These are phyloP conservation scores for Dysmachus trigonus DNA, from an alignment of 2,888 invertebrate species.

Conservation along the genomic window DNA sequence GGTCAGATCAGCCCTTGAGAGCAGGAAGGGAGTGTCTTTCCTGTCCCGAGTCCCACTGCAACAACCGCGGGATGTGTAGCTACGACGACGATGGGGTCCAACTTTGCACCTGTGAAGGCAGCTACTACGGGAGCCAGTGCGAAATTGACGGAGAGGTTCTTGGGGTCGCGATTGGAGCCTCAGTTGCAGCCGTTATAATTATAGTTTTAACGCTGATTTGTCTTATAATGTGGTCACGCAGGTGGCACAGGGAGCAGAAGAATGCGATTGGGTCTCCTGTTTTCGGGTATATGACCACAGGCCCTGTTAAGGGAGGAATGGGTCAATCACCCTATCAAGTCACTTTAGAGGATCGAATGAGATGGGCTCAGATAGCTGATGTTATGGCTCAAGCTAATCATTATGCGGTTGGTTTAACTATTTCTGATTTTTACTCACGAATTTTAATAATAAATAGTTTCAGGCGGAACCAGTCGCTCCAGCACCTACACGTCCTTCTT, in stretches of 20 bases:
- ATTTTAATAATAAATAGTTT: slow-evolving; percentile 27
- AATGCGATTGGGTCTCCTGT: slow-evolving; percentile 81
- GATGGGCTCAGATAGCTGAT: slow-evolving; percentile 91
- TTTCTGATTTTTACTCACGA: not conserved
- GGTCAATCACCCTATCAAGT: slow-evolving; percentile 81
- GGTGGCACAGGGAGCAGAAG: slow-evolving; percentile 91
- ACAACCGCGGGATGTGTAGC: slow-evolving; percentile 84
- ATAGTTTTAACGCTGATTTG: slow-evolving; percentile 87
- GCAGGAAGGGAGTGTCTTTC: slow-evolving; percentile 81
- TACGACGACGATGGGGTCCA: slow-evolving; percentile 71
- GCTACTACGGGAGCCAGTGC: slow-evolving; percentile 85
- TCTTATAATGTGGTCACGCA: slow-evolving; percentile 90
- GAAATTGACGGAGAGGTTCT: slow-evolving; percentile 92
- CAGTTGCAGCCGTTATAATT: slow-evolving; percentile 86
- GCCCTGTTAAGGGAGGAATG: slow-evolving; percentile 74
- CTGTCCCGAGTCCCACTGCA: slow-evolving; percentile 82
- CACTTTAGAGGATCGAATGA: slow-evolving; percentile 80
- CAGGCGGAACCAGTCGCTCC: slow-evolving; percentile 77
- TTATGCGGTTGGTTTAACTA: slow-evolving; percentile 74
- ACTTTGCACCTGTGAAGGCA: slow-evolving; percentile 76
- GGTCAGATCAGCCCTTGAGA: slow-evolving; percentile 72
- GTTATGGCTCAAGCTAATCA: slow-evolving; percentile 87
- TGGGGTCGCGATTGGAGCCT: slow-evolving; percentile 90
- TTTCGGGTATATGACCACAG: slow-evolving; percentile 85
- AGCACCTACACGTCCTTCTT: slow-evolving; percentile 76